Conservation (phyloP, 2,888 invertebrate species). For the Napeogenes inachia region DNA sequence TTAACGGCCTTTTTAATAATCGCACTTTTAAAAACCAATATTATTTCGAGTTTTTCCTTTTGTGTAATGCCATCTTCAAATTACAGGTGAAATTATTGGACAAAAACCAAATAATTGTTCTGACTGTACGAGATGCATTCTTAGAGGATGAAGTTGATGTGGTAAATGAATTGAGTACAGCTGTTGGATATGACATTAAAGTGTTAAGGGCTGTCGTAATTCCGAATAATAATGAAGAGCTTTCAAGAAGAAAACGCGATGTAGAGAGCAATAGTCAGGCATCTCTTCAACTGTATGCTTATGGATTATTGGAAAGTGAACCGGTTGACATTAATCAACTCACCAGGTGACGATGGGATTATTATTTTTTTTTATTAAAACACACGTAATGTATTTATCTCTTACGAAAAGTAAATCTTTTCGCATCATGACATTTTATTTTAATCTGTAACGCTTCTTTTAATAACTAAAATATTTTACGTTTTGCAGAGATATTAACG, state of each 20-base stretch:
- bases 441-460: background rate
- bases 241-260: conserved; percentile 40
- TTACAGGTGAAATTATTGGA: conserved; percentile 68
- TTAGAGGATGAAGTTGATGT: conserved; percentile 56
- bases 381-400: background rate
- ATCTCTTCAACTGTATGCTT: conserved; percentile 56
- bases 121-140: conserved; percentile 59
- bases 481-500: conserved; percentile 55
- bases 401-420: background rate
- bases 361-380: background rate
- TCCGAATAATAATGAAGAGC: conserved; percentile 36
- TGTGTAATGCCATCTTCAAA: conserved; percentile 24
- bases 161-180: conserved; percentile 46
- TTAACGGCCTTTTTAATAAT: conserved; percentile 27
- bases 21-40: conserved; percentile 25
- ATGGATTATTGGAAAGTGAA: conserved; percentile 55
- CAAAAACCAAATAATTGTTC: conserved; percentile 57
- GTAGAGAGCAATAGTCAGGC: conserved; percentile 37
- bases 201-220: conserved; percentile 58
- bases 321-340: conserved; percentile 53
- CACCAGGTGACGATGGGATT: conserved; percentile 43
- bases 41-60: conserved; percentile 7
- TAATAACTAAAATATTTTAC: background rate
- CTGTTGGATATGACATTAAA: conserved; percentile 62
- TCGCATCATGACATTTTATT: background rate